These are phyloP conservation scores for Setophaga coronata DNA, from an alignment of 2,113 vertebrate genomes.

Conservation along the genomic window DNA sequence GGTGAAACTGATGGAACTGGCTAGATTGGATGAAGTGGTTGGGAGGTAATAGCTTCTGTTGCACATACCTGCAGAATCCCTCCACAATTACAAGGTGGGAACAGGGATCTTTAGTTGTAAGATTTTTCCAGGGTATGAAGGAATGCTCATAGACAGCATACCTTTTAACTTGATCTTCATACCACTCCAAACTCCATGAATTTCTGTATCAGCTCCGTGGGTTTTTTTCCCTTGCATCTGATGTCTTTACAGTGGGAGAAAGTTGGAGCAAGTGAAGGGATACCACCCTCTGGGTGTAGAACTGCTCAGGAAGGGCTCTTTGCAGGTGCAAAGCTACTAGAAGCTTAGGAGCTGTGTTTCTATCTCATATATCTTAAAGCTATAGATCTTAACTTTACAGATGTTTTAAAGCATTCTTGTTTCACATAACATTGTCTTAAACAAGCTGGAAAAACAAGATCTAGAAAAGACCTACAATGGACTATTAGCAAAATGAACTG, in stretches of 20 bases:
- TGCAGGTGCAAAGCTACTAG: neutral
- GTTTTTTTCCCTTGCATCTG: neutral
- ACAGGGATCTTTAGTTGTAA: neutral
- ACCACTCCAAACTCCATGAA: neutral
- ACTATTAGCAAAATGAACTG: neutral
- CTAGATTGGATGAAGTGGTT: slow-evolving; percentile 8
- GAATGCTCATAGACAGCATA: neutral
- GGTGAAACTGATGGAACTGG: slow-evolving; percentile 27
- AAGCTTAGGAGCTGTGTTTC: neutral
- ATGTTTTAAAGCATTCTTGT: neutral
- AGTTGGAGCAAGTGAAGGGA: neutral
- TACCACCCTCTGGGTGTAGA: accelerated
- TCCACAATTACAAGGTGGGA: neutral
- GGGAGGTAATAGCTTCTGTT: neutral
- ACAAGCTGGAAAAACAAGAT: neutral
- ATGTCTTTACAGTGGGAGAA: neutral
- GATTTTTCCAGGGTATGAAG: neutral
- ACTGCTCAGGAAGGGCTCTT: neutral
- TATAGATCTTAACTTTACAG: neutral
- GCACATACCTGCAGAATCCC: neutral
- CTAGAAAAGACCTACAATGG: neutral
- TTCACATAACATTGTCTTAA: neutral
- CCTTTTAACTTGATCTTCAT: neutral
- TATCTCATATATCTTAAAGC: neutral
- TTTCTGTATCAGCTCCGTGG: neutral